Conservation (phyloP, 2,888 invertebrate genomes). For the Eupithecia inturbata region DNA sequence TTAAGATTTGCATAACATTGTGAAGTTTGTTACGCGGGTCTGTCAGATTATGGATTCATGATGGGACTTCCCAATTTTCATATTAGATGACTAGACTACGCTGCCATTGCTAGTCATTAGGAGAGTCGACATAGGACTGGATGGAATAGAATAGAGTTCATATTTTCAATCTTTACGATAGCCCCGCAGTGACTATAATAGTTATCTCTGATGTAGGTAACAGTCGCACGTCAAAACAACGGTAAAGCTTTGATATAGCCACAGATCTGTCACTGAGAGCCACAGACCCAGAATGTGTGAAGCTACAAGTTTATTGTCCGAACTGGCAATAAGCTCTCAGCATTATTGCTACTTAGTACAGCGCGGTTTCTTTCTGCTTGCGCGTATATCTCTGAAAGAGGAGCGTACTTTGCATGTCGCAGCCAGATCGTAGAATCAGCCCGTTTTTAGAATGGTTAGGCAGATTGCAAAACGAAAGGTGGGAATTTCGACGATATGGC, state of each 20-base stretch:
- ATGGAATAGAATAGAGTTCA: not conserved
- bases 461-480: not conserved
- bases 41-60: slow-evolving; percentile 22
- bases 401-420: not conserved
- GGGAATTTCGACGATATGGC: no score
- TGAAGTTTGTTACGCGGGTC: slow-evolving; percentile 11
- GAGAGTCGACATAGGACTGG: not conserved
- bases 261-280: not conserved
- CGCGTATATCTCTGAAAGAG: not conserved
- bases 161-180: not conserved
- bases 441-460: not conserved
- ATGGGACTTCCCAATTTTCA: not conserved
- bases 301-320: not conserved
- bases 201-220: not conserved
- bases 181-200: not conserved
- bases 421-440: not conserved
- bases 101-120: not conserved
- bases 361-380: not conserved
- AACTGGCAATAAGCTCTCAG: not conserved
- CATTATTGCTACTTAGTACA: not conserved
- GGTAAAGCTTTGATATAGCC: not conserved
- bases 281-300: not conserved
- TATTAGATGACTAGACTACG: not conserved
- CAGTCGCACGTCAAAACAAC: not conserved
- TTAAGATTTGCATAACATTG: slow-evolving; percentile 22